phyloP scores from a whole-genome alignment of 1,140 invertebrate genomes.

The Cotesia chilonis region DNA sequence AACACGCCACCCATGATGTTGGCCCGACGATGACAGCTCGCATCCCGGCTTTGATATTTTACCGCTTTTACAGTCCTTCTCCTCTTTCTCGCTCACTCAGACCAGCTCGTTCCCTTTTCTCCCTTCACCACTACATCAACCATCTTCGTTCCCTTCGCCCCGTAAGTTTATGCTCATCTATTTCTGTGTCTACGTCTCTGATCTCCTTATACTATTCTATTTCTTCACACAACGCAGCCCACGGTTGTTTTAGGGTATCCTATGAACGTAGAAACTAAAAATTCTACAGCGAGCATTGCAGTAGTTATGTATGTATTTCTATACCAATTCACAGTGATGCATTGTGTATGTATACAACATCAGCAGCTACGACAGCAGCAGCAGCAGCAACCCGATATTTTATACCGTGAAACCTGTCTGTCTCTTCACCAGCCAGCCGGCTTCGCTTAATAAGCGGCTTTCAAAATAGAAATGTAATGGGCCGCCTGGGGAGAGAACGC shows the following conservation, averaged over 20 bases:
- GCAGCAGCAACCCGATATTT: constrained; percentile 64
- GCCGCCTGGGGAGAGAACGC: constrained; percentile 44
- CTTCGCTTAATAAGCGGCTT: constrained; percentile 67
- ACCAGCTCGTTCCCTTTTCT: constrained; percentile 44
- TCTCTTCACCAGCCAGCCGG: constrained; percentile 58
- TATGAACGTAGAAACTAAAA: no score
- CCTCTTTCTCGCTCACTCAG: constrained; percentile 54
- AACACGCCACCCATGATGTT: constrained; percentile 74
- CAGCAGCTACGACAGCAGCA: constrained; percentile 29
- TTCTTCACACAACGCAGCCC: constrained; percentile 46
- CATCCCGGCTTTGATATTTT: constrained; percentile 70
- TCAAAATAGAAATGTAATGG: constrained; percentile 68
- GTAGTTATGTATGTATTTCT: neutral
- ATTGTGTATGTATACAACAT: no score
- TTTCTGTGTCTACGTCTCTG: constrained; percentile 13
- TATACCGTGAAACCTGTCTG: constrained; percentile 67
- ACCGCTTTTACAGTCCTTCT: constrained; percentile 65
- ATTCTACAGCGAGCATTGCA: neutral
- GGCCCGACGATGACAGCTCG: constrained; percentile 72
- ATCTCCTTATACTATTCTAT: constrained; percentile 26
- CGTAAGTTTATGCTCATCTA: constrained; percentile 36
- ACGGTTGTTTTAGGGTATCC: constrained; percentile 16
- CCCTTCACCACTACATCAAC: constrained; percentile 35
- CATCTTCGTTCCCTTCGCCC: constrained; percentile 26
- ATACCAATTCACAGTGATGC: no score